phyloP scores from a whole-genome alignment of 64 coral and sea anemone genomes.

The Trachythela sp. region DNA sequence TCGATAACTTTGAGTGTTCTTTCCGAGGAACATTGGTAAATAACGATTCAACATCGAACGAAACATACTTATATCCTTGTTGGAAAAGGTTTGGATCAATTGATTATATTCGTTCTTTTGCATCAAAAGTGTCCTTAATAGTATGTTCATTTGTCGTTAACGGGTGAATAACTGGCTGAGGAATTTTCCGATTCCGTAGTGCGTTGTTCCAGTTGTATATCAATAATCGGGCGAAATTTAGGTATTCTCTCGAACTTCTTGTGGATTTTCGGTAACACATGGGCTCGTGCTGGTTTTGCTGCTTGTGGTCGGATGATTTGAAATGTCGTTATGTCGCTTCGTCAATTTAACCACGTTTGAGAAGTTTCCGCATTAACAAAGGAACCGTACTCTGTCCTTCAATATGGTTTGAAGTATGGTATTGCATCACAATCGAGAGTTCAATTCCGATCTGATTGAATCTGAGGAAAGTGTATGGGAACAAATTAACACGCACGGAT shows the following conservation, averaged over 20 bases:
- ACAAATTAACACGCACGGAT: not conserved
- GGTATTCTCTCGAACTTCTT: slow-evolving; percentile 31
- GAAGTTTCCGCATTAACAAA: slow-evolving; percentile 9
- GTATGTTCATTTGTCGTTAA: slow-evolving; percentile 36
- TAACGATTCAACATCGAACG: slow-evolving; percentile 36
- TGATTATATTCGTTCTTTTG: not conserved
- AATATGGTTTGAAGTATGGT: not conserved
- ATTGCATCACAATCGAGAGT: not conserved
- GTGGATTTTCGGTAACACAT: slow-evolving; percentile 47
- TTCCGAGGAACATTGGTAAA: not conserved
- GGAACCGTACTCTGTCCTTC: not conserved
- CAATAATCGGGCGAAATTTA: slow-evolving; percentile 51
- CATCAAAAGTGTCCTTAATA: slow-evolving; percentile 42
- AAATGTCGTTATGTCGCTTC: slow-evolving; percentile 5
- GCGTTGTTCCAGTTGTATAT: slow-evolving; percentile 41
- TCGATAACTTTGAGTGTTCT: slow-evolving; percentile 40
- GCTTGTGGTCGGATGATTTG: slow-evolving; percentile 18
- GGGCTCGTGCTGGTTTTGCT: slow-evolving; percentile 11
- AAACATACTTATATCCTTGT: slow-evolving; percentile 44
- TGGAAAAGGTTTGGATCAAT: slow-evolving; percentile 37
- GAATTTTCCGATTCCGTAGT: slow-evolving; percentile 33
- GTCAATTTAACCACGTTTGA: slow-evolving; percentile 26
- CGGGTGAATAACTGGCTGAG: not conserved
- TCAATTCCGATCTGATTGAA: no score
- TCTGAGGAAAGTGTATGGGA: no score